Percentiles rank a stretch among this genome's conserved stretches.
Conservation (phyloP, 2,888 invertebrate genomes). For the Tenthredo mesomela region DNA sequence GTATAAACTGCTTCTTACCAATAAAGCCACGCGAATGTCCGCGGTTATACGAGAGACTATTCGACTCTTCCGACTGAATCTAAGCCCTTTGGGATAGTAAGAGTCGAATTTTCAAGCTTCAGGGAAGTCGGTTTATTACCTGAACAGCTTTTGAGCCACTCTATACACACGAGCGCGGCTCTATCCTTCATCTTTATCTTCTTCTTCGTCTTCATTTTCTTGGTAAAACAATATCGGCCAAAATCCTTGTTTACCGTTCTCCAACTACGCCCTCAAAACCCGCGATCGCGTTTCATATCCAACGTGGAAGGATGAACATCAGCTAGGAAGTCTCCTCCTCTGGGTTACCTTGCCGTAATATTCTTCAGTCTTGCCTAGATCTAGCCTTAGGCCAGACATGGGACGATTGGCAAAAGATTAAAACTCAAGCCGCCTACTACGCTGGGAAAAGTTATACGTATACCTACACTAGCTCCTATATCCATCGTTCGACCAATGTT, state of each 20-base stretch:
- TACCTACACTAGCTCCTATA: background rate
- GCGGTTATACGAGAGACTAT: background rate
- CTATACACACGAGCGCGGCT: background rate
- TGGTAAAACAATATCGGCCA: constrained; percentile 30
- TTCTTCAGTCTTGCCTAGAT: constrained; percentile 2
- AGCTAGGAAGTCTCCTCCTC: background rate
- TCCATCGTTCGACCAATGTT: background rate
- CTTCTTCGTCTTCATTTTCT: background rate
- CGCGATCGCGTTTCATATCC: background rate
- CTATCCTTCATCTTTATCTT: background rate
- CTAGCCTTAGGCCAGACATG: constrained; percentile 19
- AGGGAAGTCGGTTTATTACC: background rate
- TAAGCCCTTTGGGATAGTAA: background rate
- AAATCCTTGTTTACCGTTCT: constrained; percentile 26
- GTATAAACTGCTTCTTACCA: background rate
- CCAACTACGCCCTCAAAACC: constrained; percentile 18
- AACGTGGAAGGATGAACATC: background rate
- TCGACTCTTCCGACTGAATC: background rate
- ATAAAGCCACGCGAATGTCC: background rate
- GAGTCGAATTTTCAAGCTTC: background rate
- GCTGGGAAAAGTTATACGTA: background rate
- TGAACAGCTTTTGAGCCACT: background rate
- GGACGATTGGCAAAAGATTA: constrained; percentile 40
- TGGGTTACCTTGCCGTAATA: background rate
- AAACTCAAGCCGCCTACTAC: constrained; percentile 22